A percentile compares a stretch with the other conserved stretches of the same genome.
Conservation (phyloP, 1,140 invertebrate species). For the Aphaenogaster rudis region DNA sequence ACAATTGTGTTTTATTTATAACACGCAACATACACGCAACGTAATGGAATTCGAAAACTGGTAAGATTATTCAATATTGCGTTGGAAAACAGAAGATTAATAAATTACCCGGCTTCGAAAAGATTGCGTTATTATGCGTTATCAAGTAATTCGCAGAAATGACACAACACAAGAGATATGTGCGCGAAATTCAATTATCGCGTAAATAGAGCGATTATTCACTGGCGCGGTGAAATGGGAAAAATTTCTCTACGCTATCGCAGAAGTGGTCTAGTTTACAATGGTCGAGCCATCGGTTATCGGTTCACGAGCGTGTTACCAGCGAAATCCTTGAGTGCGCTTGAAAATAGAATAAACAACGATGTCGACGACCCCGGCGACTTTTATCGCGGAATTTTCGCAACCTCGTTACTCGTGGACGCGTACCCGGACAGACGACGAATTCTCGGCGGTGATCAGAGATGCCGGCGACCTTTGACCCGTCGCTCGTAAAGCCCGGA, state of each 20-base stretch:
- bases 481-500: constrained; percentile 49
- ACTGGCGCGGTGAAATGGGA: not conserved
- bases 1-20: not conserved
- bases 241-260: constrained; percentile 31
- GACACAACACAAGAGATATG: constrained; percentile 15
- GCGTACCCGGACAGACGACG: constrained; percentile 28
- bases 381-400: constrained; percentile 66
- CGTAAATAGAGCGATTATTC: not conserved
- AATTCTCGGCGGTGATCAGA: constrained; percentile 27
- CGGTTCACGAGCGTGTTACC: constrained; percentile 20
- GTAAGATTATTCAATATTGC: not conserved
- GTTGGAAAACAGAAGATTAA: not conserved
- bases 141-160: constrained; percentile 19
- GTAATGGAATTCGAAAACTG: not conserved
- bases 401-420: not conserved
- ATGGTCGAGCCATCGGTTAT: constrained; percentile 50
- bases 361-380: constrained; percentile 23
- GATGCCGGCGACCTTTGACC: constrained; percentile 50
- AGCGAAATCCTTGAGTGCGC: constrained; percentile 22
- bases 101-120: not conserved
- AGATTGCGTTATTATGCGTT: not conserved
- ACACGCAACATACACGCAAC: not conserved
- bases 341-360: constrained; percentile 27
- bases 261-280: constrained; percentile 53
- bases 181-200: constrained; percentile 48